Conservation (phyloP, 2,797 vertebrate species). For the Myripristis jacobus region DNA sequence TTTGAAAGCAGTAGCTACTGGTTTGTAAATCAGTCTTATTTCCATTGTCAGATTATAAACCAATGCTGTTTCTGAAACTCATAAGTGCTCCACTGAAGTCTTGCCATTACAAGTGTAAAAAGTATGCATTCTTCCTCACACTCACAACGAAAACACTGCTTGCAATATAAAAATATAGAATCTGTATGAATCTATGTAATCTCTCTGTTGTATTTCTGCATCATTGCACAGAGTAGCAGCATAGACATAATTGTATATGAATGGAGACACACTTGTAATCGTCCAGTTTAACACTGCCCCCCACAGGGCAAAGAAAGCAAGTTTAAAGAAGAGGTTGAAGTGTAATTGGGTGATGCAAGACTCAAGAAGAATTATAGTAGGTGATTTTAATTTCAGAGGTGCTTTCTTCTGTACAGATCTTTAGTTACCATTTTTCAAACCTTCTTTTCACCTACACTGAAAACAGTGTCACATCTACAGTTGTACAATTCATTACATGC, state of each 20-base stretch:
- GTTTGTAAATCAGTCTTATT: conserved; percentile 5
- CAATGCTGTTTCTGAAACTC: not conserved
- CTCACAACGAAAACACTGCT: not conserved
- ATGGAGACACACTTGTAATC: not conserved
- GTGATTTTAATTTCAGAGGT: no score
- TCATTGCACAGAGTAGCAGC: conserved; percentile 5
- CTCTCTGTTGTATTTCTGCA: conserved; percentile 9
- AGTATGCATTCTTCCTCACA: not conserved
- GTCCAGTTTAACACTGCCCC: conserved; percentile 50
- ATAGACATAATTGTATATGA: not conserved
- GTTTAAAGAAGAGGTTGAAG: not conserved
- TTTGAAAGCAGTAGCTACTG: not conserved
- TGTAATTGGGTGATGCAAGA: no score
- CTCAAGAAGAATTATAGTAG: no score
- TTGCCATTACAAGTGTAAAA: not conserved
- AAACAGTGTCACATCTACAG: not conserved
- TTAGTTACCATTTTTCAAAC: not conserved
- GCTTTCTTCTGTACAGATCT: no score
- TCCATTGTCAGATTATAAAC: not conserved
- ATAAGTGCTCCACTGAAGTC: not conserved
- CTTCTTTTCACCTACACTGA: not conserved
- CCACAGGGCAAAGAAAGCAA: conserved; percentile 40
- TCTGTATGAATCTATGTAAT: not conserved
- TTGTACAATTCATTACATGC: not conserved
- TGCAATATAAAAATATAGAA: not conserved